A percentile compares a stretch with the other conserved stretches of the same genome.
phyloP scores from a whole-genome alignment of 2,888 invertebrate species.

The Apomyelois bistriatella region DNA sequence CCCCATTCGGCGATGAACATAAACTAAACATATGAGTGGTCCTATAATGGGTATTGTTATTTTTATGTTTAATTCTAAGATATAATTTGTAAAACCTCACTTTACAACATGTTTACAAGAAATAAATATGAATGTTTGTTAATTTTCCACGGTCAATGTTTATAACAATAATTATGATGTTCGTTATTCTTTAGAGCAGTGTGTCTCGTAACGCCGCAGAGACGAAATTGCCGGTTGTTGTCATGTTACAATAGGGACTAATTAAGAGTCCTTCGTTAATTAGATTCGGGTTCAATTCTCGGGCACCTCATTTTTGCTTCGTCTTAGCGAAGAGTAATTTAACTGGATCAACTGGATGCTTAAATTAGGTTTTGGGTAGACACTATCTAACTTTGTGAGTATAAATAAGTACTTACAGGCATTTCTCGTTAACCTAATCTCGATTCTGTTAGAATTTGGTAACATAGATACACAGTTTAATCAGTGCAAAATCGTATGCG shows the following conservation, averaged over 20 bases:
- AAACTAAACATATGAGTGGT: no score
- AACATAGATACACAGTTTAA: no score
- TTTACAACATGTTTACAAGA: no score
- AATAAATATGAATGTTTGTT: no score
- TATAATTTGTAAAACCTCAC: no score
- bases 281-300: constrained; percentile 56
- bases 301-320: constrained; percentile 50
- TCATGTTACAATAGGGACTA: constrained; percentile 75
- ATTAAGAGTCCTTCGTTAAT: constrained; percentile 73
- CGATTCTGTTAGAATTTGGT: no score
- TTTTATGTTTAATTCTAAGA: no score
- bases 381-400: background rate
- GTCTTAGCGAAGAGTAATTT: constrained; percentile 33
- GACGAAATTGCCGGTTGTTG: constrained; percentile 66
- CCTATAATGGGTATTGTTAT: no score
- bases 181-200: constrained; percentile 28
- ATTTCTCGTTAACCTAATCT: no score
- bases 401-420: no score
- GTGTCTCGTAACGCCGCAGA: constrained; percentile 46
- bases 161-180: background rate
- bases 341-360: background rate
- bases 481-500: no score
- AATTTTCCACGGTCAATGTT: constrained; percentile 16
- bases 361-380: background rate
- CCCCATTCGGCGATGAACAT: no score